Evolutionary conservation across 2,888 invertebrate genomes (phyloP), one percentile per base, ranked within the genome.

Genomic region (Philopedon plagiatum): DNA sequence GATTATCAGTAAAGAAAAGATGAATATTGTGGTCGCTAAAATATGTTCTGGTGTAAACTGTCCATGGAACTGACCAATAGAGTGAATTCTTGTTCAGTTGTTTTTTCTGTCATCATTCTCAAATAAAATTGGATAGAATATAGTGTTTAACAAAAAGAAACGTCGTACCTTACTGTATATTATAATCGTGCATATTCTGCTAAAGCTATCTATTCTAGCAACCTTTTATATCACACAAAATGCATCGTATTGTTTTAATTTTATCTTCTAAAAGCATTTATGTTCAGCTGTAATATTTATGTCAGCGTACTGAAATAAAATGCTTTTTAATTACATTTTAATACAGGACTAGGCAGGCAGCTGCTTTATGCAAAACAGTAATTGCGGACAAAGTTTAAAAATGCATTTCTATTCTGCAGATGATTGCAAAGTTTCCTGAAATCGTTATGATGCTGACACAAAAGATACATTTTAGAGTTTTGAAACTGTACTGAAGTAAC

Each of bases 291-390:
- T 41, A 39, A 58, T 58, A 58, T 39, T 58, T 58, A 23, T 58
- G 37, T 58, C 58, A 58, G 41, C 57, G 23, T 7, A 41, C 56
- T 41, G 41, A 65, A 57, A 54, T 56, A 65, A 64, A 65, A 65
- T 44, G 65, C 39, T 29, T 54, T 64, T 56, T 65, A 65, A 65
- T 58, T 58, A 41, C 41, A 58, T 58, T 58, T 41, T 58, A 58
- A 41, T 58, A 39, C 39, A 58, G 34, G 58, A 23, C 41, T 58
- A 54, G 39, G 58, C 41, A 26, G 41, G 19, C 58, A 58, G 15
- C 58, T 58, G 58, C n/a, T 65, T 44, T 54, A 65, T 65, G 65
- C 65, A 65, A 65, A 65, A 65, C 41, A 54, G 29, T 26, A 41
- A 44, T 54, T 41, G 54, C 29, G 34, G 23, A 39, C 56, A 39